Evolutionary conservation across 2,888 invertebrate genomes (phyloP), one percentile per base, ranked within the genome.

Genomic region (Ferdinandea cuprea): DNA sequence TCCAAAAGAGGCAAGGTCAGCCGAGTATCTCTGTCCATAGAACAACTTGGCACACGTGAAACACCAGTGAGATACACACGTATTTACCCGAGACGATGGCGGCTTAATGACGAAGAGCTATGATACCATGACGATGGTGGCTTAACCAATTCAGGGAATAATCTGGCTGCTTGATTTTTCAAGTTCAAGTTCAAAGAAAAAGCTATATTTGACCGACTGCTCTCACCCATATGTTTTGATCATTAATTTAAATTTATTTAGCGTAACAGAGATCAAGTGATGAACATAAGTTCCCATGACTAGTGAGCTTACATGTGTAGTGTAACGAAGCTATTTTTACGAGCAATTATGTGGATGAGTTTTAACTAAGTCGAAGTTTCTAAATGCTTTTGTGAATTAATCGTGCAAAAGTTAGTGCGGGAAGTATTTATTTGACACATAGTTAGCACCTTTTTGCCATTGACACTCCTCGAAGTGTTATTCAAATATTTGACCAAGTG

Each of bases 121-220:
- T 13, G 35, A 3, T 35, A 46, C 9, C 46, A 13, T 5, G 13
- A 15, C 13, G 17, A 11, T 30, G 42, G 28, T 19, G 30, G 0
- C 25, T 30, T 61, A 8, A 25, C 28, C 21, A 46, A 37, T 65
- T 56, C 32, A 21, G 28, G 40, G 35, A 65, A 40, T 21, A 30
- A 13, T 30, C 48, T 32, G 30, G 32, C 32, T 19, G 13, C 28
- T 54, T 32, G 40, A 48, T 28, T 32, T 54, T 74, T 66, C 44
- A 74, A 74, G 74, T 74, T 74, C 74, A 74, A 58, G 56, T 58
- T 59, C 74, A 59, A 35, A 32, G 28, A 9, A 9, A 15, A 46
- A 25, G 35, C n/a, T n/a, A n/a, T 46, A 17, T 3, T 63, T 63
- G 44, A 8, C 54, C 44, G 28, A n/a, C n/a, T n/a, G n/a, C n/a